Conservation (phyloP, 2,888 invertebrate species). For the Hylaea fasciaria region DNA sequence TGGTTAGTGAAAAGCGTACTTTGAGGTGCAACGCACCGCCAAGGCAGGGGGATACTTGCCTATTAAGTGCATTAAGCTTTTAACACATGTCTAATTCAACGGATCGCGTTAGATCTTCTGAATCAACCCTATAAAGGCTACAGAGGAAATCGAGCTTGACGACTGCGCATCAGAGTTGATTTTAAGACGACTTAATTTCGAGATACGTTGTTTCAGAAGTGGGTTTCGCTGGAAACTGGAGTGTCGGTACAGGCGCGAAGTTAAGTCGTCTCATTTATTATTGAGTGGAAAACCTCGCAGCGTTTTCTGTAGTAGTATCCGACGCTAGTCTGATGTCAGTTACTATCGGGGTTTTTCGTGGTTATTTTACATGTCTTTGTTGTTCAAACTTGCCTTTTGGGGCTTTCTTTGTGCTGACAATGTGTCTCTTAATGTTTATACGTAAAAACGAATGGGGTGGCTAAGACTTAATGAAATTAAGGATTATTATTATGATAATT, state of each 20-base stretch:
- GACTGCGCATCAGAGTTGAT: constrained; percentile 38
- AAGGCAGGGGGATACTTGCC: constrained; percentile 52
- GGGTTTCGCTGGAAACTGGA: constrained; percentile 65
- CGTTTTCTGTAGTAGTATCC: constrained; percentile 49
- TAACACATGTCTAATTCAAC: constrained; percentile 81
- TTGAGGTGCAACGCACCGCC: constrained; percentile 53
- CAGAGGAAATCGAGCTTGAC: constrained; percentile 42
- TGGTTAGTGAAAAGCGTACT: constrained; percentile 54
- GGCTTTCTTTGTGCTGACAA: constrained; percentile 43
- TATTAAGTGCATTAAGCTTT: constrained; percentile 81
- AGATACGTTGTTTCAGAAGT: constrained; percentile 64
- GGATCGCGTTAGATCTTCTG: constrained; percentile 53
- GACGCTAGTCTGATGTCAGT: constrained; percentile 40
- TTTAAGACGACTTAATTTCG: constrained; percentile 43
- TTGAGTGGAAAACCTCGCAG: constrained; percentile 74
- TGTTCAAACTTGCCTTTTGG: constrained; percentile 31
- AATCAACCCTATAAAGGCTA: constrained; percentile 22
- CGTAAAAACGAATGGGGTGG: constrained; percentile 23
- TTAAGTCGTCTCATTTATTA: constrained; percentile 83
- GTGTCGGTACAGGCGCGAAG: constrained; percentile 77
- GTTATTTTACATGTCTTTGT: constrained; percentile 44
- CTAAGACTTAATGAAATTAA: constrained; percentile 15
- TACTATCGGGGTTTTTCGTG: constrained; percentile 36
- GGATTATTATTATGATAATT: constrained; percentile 18
- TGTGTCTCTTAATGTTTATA: constrained; percentile 33